Evolutionary conservation across 2,113 vertebrate species (phyloP).

Genomic region (Ictalurus furcatus): DNA sequence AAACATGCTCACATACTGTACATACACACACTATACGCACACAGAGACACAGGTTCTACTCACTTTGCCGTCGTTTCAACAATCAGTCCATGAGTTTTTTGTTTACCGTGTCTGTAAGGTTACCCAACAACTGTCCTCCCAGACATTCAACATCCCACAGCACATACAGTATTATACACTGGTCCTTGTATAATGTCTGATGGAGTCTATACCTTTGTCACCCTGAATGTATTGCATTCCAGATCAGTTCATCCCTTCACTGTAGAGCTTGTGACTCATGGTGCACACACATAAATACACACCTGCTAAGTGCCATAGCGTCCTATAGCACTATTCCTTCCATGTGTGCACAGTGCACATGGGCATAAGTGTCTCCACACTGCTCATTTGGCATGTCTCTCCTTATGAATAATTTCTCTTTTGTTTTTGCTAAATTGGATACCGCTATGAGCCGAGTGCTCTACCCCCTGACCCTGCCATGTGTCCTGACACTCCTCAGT

Average conservation of each 20-base stretch:
- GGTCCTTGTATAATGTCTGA: neutral
- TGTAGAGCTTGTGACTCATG: neutral
- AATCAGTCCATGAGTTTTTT: neutral
- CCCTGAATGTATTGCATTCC: neutral
- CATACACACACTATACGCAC: neutral
- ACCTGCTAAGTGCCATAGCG: slow-evolving; percentile 50
- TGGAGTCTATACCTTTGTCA: neutral
- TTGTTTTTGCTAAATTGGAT: slow-evolving; percentile 74
- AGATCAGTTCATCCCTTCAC: neutral
- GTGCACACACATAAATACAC: neutral
- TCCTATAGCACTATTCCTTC: slow-evolving; percentile 40
- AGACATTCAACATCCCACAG: neutral
- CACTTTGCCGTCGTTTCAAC: neutral
- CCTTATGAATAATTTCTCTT: slow-evolving; percentile 72
- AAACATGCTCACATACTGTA: slow-evolving; percentile 43
- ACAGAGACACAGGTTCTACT: neutral
- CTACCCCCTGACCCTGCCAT: slow-evolving; percentile 32
- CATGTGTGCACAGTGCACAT: slow-evolving; percentile 46
- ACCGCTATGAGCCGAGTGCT: slow-evolving; percentile 49
- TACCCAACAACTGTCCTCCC: neutral
- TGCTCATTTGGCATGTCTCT: slow-evolving; percentile 68
- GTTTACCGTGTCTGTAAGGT: neutral
- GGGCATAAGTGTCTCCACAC: slow-evolving; percentile 65
- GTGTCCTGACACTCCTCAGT: slow-evolving; percentile 51
- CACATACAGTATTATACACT: neutral